Conservation (phyloP, 2,888 invertebrate species). For the Cosmopolites sordidus region DNA sequence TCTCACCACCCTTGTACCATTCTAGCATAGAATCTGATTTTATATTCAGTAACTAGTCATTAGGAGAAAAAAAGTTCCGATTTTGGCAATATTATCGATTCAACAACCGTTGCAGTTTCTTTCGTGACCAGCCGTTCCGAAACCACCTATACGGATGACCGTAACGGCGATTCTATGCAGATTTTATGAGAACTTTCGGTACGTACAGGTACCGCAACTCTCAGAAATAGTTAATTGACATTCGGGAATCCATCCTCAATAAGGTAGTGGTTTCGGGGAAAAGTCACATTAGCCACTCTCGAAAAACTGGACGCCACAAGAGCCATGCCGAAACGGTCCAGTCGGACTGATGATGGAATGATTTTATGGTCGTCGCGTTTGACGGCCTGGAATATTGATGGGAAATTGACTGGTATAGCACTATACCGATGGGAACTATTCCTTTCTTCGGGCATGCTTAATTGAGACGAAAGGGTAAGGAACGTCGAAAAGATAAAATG, state of each 20-base stretch:
- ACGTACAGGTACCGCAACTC: slow-evolving; percentile 34
- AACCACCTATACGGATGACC: slow-evolving; percentile 8
- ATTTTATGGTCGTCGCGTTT: slow-evolving; percentile 14
- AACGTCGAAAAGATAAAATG: slow-evolving; percentile 18
- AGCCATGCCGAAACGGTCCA: slow-evolving; percentile 17
- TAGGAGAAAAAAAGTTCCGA: too few relatives aligned
- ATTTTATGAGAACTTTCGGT: slow-evolving; percentile 24
- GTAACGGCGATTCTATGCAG: slow-evolving; percentile 27
- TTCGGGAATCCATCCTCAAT: slow-evolving; percentile 34
- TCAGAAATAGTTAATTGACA: slow-evolving; percentile 42
- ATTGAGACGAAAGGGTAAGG: slow-evolving; percentile 22
- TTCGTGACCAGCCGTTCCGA: slow-evolving; percentile 8
- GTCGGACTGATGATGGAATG: slow-evolving; percentile 2
- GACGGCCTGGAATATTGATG: slow-evolving; percentile 24
- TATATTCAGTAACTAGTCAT: too few relatives aligned
- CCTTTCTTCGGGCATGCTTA: slow-evolving; percentile 22
- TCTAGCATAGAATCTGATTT: too few relatives aligned
- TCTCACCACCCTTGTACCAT: too few relatives aligned
- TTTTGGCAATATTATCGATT: slow-evolving; percentile 14
- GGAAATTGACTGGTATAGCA: slow-evolving; percentile 23
- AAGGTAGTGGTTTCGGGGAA: slow-evolving; percentile 21
- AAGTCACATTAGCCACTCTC: slow-evolving; percentile 21
- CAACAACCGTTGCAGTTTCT: slow-evolving; percentile 14
- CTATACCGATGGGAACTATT: slow-evolving; percentile 14
- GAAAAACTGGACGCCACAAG: slow-evolving; percentile 20